Percentiles rank a stretch among this genome's conserved stretches.
phyloP scores from a whole-genome alignment of 2,113 vertebrate species.

The Perognathus longimembris region DNA sequence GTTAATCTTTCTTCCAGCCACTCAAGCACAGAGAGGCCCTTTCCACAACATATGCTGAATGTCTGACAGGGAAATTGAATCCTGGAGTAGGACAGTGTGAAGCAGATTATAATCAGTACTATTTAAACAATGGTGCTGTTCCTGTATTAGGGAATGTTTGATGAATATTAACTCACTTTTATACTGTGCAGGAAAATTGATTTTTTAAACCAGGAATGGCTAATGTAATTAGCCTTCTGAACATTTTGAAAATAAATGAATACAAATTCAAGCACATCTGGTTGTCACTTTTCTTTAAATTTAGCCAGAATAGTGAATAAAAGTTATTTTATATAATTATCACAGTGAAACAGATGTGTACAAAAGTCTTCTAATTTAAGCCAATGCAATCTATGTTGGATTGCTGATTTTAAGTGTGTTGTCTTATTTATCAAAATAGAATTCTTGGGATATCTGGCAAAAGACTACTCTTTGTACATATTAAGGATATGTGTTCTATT shows the following conservation, averaged over 20 bases:
- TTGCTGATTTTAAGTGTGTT: constrained; percentile 31
- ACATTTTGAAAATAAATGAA: constrained; percentile 59
- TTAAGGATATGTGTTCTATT: not conserved
- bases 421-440: constrained; percentile 14
- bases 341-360: not conserved
- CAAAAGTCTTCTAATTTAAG: constrained; percentile 41
- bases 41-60: not conserved
- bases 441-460: not conserved
- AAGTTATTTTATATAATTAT: constrained; percentile 47
- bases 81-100: not conserved
- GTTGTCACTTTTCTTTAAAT: constrained; percentile 30
- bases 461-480: not conserved
- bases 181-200: constrained; percentile 25
- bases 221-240: constrained; percentile 61
- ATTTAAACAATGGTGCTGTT: not conserved
- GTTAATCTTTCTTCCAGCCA: not conserved
- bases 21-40: not conserved
- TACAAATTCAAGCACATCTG: constrained; percentile 42
- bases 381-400: not conserved
- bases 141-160: not conserved
- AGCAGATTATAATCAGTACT: not conserved
- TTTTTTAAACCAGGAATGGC: constrained; percentile 56
- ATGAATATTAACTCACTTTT: constrained; percentile 43
- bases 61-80: not conserved
- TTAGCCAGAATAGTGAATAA: constrained; percentile 43